Evolutionary conservation across 2,113 vertebrate genomes (phyloP).

Genomic region (Pteropus alecto): DNA sequence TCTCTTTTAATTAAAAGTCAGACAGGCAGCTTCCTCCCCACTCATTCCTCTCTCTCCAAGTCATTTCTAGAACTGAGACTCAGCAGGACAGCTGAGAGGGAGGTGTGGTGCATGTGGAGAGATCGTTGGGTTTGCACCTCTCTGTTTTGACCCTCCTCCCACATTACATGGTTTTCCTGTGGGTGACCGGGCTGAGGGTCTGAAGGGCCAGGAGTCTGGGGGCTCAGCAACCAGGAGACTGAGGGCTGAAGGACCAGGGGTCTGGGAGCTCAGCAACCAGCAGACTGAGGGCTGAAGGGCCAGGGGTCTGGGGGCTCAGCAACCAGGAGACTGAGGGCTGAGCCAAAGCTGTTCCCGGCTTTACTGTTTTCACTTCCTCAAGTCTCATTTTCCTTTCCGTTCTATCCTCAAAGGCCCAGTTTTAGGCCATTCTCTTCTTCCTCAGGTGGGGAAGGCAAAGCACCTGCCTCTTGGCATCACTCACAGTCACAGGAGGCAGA

Average conservation of each 20-base stretch:
- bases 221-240: not conserved
- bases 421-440: not conserved
- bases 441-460: not conserved
- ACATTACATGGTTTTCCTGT: not conserved
- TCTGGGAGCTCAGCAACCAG: not conserved
- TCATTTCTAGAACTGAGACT: not conserved
- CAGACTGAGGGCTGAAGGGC: not conserved
- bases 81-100: conserved; percentile 27
- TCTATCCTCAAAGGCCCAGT: not conserved
- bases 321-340: not conserved
- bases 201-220: not conserved
- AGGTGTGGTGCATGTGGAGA: not conserved
- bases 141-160: not conserved
- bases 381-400: not conserved
- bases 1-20: conserved; percentile 51
- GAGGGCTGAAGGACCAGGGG: not conserved
- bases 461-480: not conserved
- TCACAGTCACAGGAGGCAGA: fast-evolving
- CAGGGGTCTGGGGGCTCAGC: not conserved
- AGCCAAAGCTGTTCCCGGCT: not conserved
- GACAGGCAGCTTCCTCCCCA: not conserved
- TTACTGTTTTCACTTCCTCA: not conserved
- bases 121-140: not conserved
- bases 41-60: conserved; percentile 23
- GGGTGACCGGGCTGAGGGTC: not conserved